Conservation (phyloP, 2,797 vertebrate species). For the Urocyon cinereoargenteus region DNA sequence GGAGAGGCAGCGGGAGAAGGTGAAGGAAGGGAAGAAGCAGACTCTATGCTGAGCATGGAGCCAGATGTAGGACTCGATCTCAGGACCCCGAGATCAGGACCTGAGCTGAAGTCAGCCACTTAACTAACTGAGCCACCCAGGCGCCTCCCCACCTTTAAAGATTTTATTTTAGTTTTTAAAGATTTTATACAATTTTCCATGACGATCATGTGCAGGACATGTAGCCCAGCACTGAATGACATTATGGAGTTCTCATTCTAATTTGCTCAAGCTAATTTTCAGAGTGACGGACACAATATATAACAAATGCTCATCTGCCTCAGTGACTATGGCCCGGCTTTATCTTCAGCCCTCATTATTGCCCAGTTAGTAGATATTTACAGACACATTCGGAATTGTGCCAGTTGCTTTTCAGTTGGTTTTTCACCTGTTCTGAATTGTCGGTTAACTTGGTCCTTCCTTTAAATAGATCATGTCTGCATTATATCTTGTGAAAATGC, state of each 20-base stretch:
- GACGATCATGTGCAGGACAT: not conserved
- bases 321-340: not conserved
- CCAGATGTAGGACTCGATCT: too few species aligned
- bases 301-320: not conserved
- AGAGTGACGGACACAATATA: not conserved
- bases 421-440: constrained; percentile 7
- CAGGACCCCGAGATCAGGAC: too few species aligned
- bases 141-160: too few species aligned
- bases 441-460: not conserved
- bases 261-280: not conserved
- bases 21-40: too few species aligned
- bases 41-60: too few species aligned
- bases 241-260: not conserved
- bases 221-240: not conserved
- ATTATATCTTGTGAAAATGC: not conserved
- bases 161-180: too few species aligned
- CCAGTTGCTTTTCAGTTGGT: not conserved
- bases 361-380: not conserved
- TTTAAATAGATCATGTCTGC: not conserved
- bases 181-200: not conserved
- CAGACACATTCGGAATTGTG: not conserved
- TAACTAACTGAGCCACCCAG: too few species aligned
- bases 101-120: too few species aligned
- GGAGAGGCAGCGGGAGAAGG: too few species aligned
- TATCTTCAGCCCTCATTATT: not conserved